phyloP scores from a whole-genome alignment of 2,113 vertebrate genomes.

The Lonchura striata region DNA sequence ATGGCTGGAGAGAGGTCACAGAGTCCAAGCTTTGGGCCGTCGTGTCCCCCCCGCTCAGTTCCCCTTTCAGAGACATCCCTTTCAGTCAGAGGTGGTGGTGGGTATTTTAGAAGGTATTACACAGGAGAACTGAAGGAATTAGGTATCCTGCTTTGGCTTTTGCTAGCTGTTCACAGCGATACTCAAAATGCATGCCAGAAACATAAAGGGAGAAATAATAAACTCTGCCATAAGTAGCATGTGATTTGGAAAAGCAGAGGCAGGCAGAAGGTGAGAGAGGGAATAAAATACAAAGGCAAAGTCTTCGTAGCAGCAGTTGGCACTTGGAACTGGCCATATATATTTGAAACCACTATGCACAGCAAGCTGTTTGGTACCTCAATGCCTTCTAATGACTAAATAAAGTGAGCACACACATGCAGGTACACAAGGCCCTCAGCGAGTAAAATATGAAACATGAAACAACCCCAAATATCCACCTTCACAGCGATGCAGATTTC shows the following conservation, averaged over 20 bases:
- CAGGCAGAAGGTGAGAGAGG: background rate
- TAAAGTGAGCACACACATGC: background rate
- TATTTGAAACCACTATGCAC: background rate
- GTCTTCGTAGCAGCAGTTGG: background rate
- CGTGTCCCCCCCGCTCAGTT: background rate
- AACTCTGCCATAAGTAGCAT: background rate
- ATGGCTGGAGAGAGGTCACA: background rate
- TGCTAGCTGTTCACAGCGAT: background rate
- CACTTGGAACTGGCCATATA: background rate
- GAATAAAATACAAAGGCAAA: background rate
- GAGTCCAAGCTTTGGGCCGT: background rate
- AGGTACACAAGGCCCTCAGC: background rate
- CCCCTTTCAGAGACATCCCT: background rate
- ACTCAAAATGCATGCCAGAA: background rate
- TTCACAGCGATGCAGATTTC: background rate
- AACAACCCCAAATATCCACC: background rate
- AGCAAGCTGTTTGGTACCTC: background rate
- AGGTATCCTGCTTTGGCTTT: background rate
- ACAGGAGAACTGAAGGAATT: background rate
- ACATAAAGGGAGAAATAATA: conserved; percentile 14
- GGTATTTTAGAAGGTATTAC: background rate
- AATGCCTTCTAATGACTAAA: background rate
- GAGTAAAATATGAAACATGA: background rate
- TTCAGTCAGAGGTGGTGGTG: background rate
- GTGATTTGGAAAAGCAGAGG: background rate